Evolutionary conservation across 1,140 invertebrate genomes (phyloP).

Genomic region (Mercenaria mercenaria): DNA sequence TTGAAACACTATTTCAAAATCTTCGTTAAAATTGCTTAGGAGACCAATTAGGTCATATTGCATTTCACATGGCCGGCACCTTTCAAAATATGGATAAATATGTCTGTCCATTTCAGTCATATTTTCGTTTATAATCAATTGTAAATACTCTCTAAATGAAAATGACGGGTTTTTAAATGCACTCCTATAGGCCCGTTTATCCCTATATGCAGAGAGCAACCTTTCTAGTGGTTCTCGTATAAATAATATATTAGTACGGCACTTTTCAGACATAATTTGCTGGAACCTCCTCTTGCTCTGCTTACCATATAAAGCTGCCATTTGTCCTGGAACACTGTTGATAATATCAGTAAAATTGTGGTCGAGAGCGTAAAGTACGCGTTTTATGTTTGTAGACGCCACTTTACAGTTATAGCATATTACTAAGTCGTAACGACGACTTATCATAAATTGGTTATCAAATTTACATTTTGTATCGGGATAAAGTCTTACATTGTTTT

Average conservation of each 20-base stretch:
- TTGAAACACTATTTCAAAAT: not conserved
- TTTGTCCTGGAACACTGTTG: not conserved
- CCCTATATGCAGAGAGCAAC: not conserved
- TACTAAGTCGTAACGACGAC: not conserved
- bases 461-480: not conserved
- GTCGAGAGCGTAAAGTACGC: not conserved
- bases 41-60: not conserved
- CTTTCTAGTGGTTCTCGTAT: not conserved
- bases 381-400: not conserved
- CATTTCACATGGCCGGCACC: conserved; percentile 6
- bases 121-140: not conserved
- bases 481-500: not conserved
- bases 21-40: not conserved
- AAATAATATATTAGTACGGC: not conserved
- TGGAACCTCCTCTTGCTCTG: not conserved
- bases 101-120: not conserved
- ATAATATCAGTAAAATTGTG: not conserved
- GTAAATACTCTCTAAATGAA: not conserved
- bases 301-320: not conserved
- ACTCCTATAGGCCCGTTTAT: not conserved
- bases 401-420: not conserved
- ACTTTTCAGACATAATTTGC: not conserved
- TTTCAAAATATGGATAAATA: conserved; percentile 1
- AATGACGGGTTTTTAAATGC: not conserved
- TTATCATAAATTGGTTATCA: not conserved